Percentiles rank a stretch among this genome's conserved stretches.
These are phyloP conservation scores for Sisyra terminalis DNA, from an alignment of 2,888 invertebrate genomes.

Conservation along the genomic window DNA sequence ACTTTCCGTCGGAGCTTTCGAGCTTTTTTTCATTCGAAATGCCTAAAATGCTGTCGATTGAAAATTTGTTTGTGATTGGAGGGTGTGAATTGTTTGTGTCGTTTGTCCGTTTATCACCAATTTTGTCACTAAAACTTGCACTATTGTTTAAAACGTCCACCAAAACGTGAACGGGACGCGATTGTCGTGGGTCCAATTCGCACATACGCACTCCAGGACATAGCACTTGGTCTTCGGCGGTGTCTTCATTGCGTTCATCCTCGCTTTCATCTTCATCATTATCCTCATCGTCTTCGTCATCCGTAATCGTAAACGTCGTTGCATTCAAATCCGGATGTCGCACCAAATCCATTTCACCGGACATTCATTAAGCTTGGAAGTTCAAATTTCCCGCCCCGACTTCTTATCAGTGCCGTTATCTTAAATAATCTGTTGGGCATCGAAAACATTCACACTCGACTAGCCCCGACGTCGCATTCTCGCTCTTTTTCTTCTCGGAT, in stretches of 20 bases:
- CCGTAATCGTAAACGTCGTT: neutral
- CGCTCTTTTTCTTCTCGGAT: too few relatives aligned
- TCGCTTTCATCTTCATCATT: conserved; percentile 19
- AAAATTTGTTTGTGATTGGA: conserved; percentile 21
- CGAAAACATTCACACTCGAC: too few relatives aligned
- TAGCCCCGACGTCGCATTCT: too few relatives aligned
- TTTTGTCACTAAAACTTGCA: conserved; percentile 9
- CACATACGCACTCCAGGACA: neutral
- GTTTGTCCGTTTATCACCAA: conserved; percentile 10
- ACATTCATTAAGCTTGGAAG: too few relatives aligned
- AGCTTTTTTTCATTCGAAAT: conserved; percentile 13
- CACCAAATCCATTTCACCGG: conserved; percentile 4
- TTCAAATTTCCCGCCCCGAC: too few relatives aligned
- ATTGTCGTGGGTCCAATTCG: too few relatives aligned
- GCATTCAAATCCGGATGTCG: too few relatives aligned
- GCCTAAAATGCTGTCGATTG: conserved; percentile 26
- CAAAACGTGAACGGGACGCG: too few relatives aligned
- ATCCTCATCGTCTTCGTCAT: conserved; percentile 15
- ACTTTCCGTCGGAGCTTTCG: conserved; percentile 16
- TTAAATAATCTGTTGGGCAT: too few relatives aligned
- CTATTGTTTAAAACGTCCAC: too few relatives aligned
- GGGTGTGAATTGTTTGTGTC: conserved; percentile 13
- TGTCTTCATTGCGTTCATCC: conserved; percentile 17
- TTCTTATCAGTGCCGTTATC: too few relatives aligned
- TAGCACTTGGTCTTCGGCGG: conserved; percentile 13